These are phyloP conservation scores for Eurytoma californica DNA, from an alignment of 2,888 invertebrate species.

Conservation along the genomic window DNA sequence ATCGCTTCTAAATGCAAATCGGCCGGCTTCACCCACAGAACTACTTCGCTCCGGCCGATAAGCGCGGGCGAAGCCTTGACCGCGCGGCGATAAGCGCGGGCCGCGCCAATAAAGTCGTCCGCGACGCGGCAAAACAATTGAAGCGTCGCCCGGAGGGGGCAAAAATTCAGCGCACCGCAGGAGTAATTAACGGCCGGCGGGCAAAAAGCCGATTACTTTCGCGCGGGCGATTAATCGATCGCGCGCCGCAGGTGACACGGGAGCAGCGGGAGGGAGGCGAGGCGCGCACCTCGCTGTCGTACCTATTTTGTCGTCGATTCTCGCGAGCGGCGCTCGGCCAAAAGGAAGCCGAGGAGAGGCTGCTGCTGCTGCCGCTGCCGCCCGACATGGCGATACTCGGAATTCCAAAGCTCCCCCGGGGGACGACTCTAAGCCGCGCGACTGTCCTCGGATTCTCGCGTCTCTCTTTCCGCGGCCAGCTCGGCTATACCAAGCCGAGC, in stretches of 20 bases:
- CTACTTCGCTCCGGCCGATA: too few species aligned
- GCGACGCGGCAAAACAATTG: not conserved
- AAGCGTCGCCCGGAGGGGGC: not conserved
- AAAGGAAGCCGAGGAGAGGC: constrained; percentile 3
- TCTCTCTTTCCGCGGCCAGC: not conserved
- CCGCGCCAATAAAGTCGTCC: not conserved
- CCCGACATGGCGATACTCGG: constrained; percentile 49
- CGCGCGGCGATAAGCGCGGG: too few species aligned
- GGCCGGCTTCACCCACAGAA: too few species aligned
- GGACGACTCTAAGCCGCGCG: constrained; percentile 1
- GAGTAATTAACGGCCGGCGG: constrained; percentile 33
- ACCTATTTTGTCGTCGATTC: constrained; percentile 42
- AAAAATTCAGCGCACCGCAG: not conserved
- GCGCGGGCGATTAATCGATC: constrained; percentile 36
- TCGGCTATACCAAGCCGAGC: not conserved
- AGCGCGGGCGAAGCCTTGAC: too few species aligned
- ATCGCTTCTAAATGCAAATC: not conserved
- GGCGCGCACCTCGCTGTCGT: not conserved
- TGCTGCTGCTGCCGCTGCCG: not conserved
- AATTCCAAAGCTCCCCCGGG: constrained; percentile 32
- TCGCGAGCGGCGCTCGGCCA: constrained; percentile 12
- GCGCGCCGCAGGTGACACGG: constrained; percentile 41
- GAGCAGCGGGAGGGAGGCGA: not conserved
- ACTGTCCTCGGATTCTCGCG: constrained; percentile 7
- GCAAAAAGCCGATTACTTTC: constrained; percentile 34